Evolutionary conservation across 2,888 invertebrate species (phyloP), one percentile per base, ranked within the genome.

Genomic region (Leptopilina myrica): DNA sequence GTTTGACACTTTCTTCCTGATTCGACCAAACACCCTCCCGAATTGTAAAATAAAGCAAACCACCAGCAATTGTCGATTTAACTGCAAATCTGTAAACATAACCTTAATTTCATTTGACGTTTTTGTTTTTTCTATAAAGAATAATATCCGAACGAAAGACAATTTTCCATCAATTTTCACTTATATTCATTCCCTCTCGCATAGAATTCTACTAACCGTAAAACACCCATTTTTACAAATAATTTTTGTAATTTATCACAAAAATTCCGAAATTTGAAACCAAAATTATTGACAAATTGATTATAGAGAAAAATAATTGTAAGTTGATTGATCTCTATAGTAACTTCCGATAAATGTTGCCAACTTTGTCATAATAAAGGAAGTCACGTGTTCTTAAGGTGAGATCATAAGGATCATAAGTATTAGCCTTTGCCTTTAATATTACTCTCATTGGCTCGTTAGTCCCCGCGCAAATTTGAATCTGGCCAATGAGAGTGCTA

Each of bases 11-110:
- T 20, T 91, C 89, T 66, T 92, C 91, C 0, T 91, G 84, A 15
- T 85, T 88, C 5, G 90, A 91, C 92, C 92, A 92, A 0, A 92
- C 80, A 56, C 92, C 92, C 82, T 90, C 88, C 53, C 90, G 85
- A 62, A 88, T 82, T 5, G 90, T 91, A 75, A 89, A 90, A 81
- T 92, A 92, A 53, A 91, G 82, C 33, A 89, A 67, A 78, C 91
- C 90, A 59, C 92, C 92, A n/a, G 88, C 89, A 2, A 92, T 75
- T 8, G 88, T 86, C 79, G 87, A 80, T 83, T 92, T 92, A 12
- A 90, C 56, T 7, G 86, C 87, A 79, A 91, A 87, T 79, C 92
- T 92, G 80, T 73, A 77, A 84, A 84, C 40, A 84, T 84, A 85
- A 84, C 83, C 83, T 83, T 40, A 56, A 33, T 40, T 62, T 56